Evolutionary conservation across 2,113 vertebrate genomes (phyloP).

Genomic region (Labrus mixtus): DNA sequence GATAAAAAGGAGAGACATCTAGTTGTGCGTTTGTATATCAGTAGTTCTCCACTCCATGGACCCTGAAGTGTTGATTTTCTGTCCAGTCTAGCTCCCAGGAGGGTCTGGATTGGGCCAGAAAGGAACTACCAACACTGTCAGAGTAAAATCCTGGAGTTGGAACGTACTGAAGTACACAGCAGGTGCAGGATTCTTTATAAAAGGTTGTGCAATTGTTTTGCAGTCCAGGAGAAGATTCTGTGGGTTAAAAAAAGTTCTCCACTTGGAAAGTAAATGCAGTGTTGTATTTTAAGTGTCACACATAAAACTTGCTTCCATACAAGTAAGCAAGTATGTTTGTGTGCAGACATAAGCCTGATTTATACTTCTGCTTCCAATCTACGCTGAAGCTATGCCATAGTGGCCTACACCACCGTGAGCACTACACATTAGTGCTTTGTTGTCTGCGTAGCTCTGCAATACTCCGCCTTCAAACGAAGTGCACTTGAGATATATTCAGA

Average conservation of each 20-base stretch:
- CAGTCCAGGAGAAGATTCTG: slow-evolving; percentile 53
- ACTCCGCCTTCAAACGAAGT: no score
- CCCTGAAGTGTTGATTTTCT: slow-evolving; percentile 50
- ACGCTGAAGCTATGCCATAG: no score
- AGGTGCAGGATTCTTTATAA: slow-evolving; percentile 60
- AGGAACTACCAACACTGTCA: slow-evolving; percentile 17
- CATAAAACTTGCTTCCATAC: slow-evolving; percentile 51
- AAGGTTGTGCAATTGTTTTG: slow-evolving; percentile 65
- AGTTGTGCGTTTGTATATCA: slow-evolving; percentile 37
- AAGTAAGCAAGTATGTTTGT: slow-evolving; percentile 25
- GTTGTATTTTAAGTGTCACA: slow-evolving; percentile 51
- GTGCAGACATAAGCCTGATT: slow-evolving; percentile 23
- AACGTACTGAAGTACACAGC: slow-evolving; percentile 52
- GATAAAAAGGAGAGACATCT: slow-evolving; percentile 49
- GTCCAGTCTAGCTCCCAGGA: not conserved
- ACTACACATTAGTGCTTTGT: no score
- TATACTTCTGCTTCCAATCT: no score
- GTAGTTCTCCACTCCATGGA: slow-evolving; percentile 56
- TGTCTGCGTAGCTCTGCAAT: no score
- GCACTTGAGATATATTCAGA: no score
- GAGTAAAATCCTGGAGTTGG: slow-evolving; percentile 27
- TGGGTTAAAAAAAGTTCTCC: slow-evolving; percentile 42
- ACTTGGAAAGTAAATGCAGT: slow-evolving; percentile 44
- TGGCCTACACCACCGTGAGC: no score
- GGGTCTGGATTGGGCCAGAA: slow-evolving; percentile 18